Evolutionary conservation across 2,797 vertebrate species (phyloP), one percentile per base, ranked within the genome.

Genomic region (Glyptemys insculpta): DNA sequence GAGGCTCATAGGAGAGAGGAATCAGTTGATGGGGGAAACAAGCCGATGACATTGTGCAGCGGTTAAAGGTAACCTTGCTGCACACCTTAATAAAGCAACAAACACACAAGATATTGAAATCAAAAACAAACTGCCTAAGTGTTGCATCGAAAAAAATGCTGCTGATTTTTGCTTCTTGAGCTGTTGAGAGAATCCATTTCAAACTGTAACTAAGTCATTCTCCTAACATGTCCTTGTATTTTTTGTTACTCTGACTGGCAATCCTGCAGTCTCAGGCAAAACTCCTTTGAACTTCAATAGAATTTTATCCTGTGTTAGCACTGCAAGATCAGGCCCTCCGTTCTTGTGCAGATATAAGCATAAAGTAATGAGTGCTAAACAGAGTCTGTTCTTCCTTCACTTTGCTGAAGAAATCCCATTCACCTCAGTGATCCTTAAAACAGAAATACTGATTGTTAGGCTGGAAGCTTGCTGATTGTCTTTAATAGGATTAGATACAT

Each of bases 101-200:
- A 68, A 74, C 44, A 21, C 6, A 41, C 21, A 87, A 8, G 79
- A 29, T 86, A 50, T 59, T 81, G 83, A 91, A 86, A 82, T 65
- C n/a, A 90, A 34, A 53, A 27, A 62, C 37, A 54, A 88, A 83
- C 7, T 94, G 50, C 62, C 52, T 18, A 41, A 86, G 52, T 56
- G n/a, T 88, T 87, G 4, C 57, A 50, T 54, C 79, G 74, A 86
- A 94, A 83, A 89, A 93, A 91, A 85, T 85, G 53, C 8, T 87
- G 16, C 49, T 65, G 83, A 76, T 83, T 86, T 83, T 91, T 84
- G 87, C 65, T 92, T 85, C 85, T 81, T 57, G 44, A 12, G 86
- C 84, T 74, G 23, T 9, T 87, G 88, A 76, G 81, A 62, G 87
- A 94, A 95, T 54, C 78, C 25, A 53, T 94, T 90, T 95, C 79